Percentiles rank a stretch among this genome's conserved stretches.
Evolutionary conservation across 2,113 vertebrate species (phyloP).

Genomic region (Kryptolebias marmoratus): DNA sequence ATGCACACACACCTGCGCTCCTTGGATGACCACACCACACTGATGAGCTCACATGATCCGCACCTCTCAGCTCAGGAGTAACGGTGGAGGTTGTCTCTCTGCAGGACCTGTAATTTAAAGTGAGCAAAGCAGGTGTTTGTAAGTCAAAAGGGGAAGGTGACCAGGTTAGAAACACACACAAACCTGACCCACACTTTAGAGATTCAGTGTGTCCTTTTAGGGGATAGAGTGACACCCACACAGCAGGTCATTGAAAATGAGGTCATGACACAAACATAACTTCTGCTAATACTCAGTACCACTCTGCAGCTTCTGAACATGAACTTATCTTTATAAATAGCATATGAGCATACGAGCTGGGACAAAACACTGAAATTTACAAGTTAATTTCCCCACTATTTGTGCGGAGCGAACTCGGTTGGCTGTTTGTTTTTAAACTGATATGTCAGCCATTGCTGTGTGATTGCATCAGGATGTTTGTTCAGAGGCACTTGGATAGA

Average conservation of each 20-base stretch:
- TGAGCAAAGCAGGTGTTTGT: constrained; percentile 65
- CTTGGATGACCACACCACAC: constrained; percentile 46
- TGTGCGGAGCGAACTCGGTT: constrained; percentile 25
- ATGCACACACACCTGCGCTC: constrained; percentile 38
- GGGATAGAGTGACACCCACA: constrained; percentile 42
- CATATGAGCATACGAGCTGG: neutral
- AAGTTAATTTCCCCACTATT: constrained; percentile 13
- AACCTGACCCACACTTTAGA: constrained; percentile 53
- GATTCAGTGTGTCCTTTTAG: constrained; percentile 26
- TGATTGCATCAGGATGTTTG: constrained; percentile 74
- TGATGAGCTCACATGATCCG: constrained; percentile 58
- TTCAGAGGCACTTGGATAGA: constrained; percentile 39
- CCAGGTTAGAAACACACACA: constrained; percentile 44
- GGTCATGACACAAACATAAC: constrained; percentile 56
- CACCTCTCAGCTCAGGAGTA: constrained; percentile 38
- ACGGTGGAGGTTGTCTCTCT: constrained; percentile 35
- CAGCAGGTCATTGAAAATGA: constrained; percentile 56
- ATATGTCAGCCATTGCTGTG: constrained; percentile 54
- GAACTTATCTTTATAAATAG: constrained; percentile 10
- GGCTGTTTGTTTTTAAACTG: constrained; percentile 50
- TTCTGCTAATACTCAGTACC: constrained; percentile 32
- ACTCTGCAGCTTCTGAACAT: neutral
- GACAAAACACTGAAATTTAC: constrained; percentile 3
- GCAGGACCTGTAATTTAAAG: constrained; percentile 55
- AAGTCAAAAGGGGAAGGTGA: constrained; percentile 40